phyloP scores from a whole-genome alignment of 2,113 vertebrate species.

The Anseranas semipalmata region DNA sequence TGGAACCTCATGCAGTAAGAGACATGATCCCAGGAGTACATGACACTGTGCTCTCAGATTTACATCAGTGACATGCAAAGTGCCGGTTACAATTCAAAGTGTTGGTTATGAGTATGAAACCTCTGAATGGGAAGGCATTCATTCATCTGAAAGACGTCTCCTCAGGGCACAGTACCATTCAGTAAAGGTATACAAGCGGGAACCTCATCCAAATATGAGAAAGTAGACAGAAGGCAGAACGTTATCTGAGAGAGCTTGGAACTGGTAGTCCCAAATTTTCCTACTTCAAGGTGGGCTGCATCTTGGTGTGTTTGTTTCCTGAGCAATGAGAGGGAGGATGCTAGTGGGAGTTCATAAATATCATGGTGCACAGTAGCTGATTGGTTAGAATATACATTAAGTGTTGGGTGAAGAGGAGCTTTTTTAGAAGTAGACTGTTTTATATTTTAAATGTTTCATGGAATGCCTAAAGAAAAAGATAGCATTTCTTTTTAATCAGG shows the following conservation, averaged over 20 bases:
- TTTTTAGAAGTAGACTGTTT: constrained; percentile 35
- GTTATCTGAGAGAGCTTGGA: neutral
- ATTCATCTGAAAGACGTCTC: neutral
- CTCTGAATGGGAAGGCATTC: neutral
- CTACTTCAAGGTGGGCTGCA: neutral
- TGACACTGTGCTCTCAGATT: neutral
- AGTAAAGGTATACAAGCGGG: neutral
- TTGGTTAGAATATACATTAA: neutral
- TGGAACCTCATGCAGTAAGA: neutral
- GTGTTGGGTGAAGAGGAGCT: neutral
- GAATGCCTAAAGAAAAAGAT: constrained; percentile 48
- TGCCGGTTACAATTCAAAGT: neutral
- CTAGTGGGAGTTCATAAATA: neutral
- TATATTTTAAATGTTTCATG: constrained; percentile 42
- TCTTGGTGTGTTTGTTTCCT: neutral
- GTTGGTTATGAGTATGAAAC: neutral
- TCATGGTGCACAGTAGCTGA: neutral
- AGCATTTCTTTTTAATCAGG: constrained; percentile 43
- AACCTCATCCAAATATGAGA: neutral
- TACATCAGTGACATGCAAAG: neutral
- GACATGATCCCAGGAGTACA: neutral
- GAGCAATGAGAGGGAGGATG: neutral
- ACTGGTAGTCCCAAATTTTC: neutral
- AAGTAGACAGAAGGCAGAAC: neutral
- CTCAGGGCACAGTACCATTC: neutral